Conservation (phyloP, 2,113 vertebrate species). For the Rhinopomastus cyanomelas region DNA sequence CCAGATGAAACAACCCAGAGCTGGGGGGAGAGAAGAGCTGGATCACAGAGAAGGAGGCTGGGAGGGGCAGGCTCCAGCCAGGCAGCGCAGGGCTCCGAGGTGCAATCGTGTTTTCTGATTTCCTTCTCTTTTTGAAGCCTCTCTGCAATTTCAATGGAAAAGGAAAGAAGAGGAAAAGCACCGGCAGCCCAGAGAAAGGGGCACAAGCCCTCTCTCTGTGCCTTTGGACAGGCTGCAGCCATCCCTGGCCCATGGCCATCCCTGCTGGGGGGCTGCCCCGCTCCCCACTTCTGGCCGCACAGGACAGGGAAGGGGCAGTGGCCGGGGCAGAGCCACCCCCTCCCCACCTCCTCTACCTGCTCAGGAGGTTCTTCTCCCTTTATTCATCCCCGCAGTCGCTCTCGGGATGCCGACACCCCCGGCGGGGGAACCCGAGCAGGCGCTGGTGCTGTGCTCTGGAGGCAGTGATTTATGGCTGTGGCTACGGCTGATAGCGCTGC, state of each 20-base stretch:
- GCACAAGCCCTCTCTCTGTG: neutral
- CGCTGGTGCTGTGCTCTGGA: neutral
- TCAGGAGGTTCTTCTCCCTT: neutral
- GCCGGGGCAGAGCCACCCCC: too few species aligned
- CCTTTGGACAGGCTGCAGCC: neutral
- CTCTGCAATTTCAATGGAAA: slow-evolving; percentile 42
- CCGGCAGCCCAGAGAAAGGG: slow-evolving; percentile 10
- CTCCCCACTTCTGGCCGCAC: neutral
- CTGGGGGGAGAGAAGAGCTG: neutral
- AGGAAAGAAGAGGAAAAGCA: neutral
- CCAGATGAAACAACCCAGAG: slow-evolving; percentile 8
- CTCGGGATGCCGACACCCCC: neutral
- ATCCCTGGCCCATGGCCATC: neutral
- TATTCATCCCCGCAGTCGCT: neutral
- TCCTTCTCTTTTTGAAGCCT: slow-evolving; percentile 3
- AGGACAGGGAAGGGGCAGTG: neutral
- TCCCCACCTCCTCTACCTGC: neutral
- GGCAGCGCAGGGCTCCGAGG: neutral
- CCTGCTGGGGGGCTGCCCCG: neutral
- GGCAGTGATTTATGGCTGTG: slow-evolving; percentile 49
- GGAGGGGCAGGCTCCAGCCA: neutral
- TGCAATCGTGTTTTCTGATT: neutral
- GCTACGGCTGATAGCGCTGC: slow-evolving; percentile 41
- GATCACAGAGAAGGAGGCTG: neutral
- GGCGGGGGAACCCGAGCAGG: slow-evolving; percentile 16